These are phyloP conservation scores for Aldabrachelys gigantea DNA, from an alignment of 2,113 vertebrate species.

Conservation along the genomic window DNA sequence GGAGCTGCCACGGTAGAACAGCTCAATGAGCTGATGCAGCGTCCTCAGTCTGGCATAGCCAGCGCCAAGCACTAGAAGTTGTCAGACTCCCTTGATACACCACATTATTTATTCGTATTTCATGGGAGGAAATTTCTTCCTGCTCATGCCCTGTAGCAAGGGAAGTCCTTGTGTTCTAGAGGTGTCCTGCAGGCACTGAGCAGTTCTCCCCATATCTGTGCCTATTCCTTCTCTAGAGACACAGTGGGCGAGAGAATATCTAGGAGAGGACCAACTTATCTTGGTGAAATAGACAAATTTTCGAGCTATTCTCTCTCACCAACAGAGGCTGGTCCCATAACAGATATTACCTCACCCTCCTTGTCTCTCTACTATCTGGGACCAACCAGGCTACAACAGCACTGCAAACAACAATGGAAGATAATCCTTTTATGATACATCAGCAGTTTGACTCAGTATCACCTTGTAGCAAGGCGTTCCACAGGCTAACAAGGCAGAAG, in stretches of 20 bases:
- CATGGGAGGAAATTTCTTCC: too few species aligned
- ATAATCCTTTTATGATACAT: background rate
- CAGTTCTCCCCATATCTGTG: too few species aligned
- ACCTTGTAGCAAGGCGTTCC: background rate
- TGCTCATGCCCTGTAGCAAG: too few species aligned
- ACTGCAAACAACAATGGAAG: background rate
- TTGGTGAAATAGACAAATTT: background rate
- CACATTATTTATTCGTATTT: background rate
- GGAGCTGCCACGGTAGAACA: too few species aligned
- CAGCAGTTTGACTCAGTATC: background rate
- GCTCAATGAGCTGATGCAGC: too few species aligned
- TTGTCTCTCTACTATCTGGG: background rate
- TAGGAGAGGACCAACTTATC: background rate
- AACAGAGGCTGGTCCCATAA: background rate
- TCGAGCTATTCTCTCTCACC: background rate
- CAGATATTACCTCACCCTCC: background rate
- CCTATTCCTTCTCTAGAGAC: too few species aligned
- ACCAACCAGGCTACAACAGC: background rate
- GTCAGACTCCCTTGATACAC: background rate
- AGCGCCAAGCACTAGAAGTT: background rate
- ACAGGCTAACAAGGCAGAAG: background rate
- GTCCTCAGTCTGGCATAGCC: background rate
- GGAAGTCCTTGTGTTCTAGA: too few species aligned
- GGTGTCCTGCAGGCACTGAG: too few species aligned
- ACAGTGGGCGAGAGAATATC: too few species aligned